Conservation (phyloP, 1,140 invertebrate genomes). For the Rhizoglyphus robini region DNA sequence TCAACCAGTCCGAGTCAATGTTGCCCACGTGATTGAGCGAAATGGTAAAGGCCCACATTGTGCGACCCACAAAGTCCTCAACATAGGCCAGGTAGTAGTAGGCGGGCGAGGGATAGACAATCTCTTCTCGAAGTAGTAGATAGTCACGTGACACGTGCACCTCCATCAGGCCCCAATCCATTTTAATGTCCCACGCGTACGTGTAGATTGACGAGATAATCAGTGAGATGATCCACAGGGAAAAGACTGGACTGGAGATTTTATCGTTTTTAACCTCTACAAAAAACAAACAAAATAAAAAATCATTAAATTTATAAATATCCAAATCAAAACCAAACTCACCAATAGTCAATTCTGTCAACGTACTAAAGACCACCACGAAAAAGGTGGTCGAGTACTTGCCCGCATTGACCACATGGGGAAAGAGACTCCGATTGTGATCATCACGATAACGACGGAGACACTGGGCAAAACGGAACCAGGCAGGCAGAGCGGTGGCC, state of each 20-base stretch:
- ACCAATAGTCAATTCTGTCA: slow-evolving; percentile 51
- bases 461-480: slow-evolving; percentile 96
- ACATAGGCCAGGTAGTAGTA: slow-evolving; percentile 97
- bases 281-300: slow-evolving; percentile 1
- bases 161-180: slow-evolving; percentile 97
- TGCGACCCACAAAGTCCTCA: slow-evolving; percentile 83
- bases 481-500: slow-evolving; percentile 81
- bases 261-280: slow-evolving; percentile 16
- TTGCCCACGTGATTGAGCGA: slow-evolving; percentile 67
- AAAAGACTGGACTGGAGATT: slow-evolving; percentile 55
- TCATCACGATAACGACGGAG: slow-evolving; percentile 67
- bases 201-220: slow-evolving; percentile 67
- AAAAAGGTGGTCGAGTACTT: slow-evolving; percentile 98
- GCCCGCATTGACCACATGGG: slow-evolving; percentile 72
- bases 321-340: slow-evolving; percentile 3
- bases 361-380: slow-evolving; percentile 69
- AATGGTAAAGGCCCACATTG: slow-evolving; percentile 78
- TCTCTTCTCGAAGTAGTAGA: slow-evolving; percentile 45
- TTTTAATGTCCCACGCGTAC: slow-evolving; percentile 88
- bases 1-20: slow-evolving; percentile 67
- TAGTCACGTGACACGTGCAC: slow-evolving; percentile 37
- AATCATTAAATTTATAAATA: neutral
- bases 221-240: slow-evolving; percentile 58
- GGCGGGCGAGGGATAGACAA: slow-evolving; percentile 44
- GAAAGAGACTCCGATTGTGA: slow-evolving; percentile 36